Percentiles rank a stretch among this genome's conserved stretches.
Evolutionary conservation across 2,113 vertebrate genomes (phyloP).

Genomic region (Geococcyx californianus): DNA sequence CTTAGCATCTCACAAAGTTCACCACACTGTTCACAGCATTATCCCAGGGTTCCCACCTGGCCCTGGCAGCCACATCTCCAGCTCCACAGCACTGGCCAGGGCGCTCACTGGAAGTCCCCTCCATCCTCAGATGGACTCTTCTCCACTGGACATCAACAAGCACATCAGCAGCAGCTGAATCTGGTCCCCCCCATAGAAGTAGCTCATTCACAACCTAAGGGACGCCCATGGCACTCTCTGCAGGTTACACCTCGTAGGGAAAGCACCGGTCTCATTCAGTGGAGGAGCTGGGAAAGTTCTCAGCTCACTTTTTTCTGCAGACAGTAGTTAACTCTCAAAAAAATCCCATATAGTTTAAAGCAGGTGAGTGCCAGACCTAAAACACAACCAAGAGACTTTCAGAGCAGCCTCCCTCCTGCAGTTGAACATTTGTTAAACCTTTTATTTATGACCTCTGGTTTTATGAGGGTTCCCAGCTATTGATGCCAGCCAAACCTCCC

Average conservation of each 20-base stretch:
- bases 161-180: not conserved
- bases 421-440: not conserved
- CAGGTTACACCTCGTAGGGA: not conserved
- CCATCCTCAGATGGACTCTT: not conserved
- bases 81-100: not conserved
- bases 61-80: not conserved
- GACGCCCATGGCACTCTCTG: not conserved
- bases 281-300: not conserved
- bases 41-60: not conserved
- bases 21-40: not conserved
- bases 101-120: not conserved
- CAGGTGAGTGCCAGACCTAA: not conserved
- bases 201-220: not conserved
- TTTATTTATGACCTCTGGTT: not conserved
- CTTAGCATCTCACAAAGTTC: not conserved
- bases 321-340: not conserved
- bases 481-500: not conserved
- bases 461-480: not conserved
- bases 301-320: not conserved
- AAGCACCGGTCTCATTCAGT: not conserved
- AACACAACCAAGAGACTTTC: fast-evolving
- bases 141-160: not conserved
- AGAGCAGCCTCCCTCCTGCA: not conserved
- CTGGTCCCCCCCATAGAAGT: not conserved
- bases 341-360: fast-evolving